These are phyloP conservation scores for Gallinago paraguaiae DNA, from an alignment of 2,113 vertebrate genomes.

Conservation along the genomic window DNA sequence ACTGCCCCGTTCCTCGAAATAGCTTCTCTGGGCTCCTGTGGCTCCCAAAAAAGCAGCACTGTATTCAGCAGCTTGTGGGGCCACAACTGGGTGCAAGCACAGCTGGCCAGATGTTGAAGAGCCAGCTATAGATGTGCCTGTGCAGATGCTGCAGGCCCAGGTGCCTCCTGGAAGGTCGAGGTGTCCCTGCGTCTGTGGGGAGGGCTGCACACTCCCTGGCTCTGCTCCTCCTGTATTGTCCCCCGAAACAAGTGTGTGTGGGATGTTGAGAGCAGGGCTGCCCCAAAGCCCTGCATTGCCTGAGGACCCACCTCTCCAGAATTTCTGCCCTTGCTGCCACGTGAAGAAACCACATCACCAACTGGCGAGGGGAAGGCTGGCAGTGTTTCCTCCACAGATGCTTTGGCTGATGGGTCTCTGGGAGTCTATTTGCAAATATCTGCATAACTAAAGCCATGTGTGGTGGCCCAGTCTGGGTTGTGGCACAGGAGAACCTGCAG, in stretches of 20 bases:
- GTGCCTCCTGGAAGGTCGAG: background rate
- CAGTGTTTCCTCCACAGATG: accelerated
- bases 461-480: accelerated
- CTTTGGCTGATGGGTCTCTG: background rate
- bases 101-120: background rate
- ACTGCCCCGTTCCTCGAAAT: background rate
- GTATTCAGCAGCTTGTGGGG: background rate
- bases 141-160: background rate
- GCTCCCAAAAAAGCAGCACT: accelerated
- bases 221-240: background rate
- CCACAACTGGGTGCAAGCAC: background rate
- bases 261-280: accelerated
- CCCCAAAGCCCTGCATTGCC: accelerated
- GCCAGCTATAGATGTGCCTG: accelerated
- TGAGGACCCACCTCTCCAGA: background rate
- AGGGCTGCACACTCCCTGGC: accelerated
- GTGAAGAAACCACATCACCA: accelerated
- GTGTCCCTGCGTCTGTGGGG: accelerated
- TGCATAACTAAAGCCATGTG: accelerated
- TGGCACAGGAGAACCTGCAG: accelerated
- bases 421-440: background rate
- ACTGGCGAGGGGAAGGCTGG: accelerated
- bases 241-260: accelerated
- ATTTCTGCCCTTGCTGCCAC: background rate
- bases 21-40: background rate